Conservation (phyloP, 2,797 vertebrate genomes). For the Epinephelus coioides region DNA sequence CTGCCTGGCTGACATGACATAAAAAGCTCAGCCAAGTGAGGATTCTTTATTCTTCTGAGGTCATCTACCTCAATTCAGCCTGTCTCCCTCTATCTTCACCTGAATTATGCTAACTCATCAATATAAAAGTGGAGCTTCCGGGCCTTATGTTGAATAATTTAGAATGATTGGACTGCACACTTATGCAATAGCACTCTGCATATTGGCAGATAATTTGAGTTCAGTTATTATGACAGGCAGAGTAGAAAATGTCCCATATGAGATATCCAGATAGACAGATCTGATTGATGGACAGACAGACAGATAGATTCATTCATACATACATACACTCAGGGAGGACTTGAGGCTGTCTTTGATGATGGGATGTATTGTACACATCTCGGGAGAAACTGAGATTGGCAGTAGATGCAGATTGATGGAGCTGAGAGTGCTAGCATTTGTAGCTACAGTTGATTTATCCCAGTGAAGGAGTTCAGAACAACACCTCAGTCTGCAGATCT, state of each 20-base stretch:
- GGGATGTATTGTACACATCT: slow-evolving; percentile 7
- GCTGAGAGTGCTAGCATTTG: slow-evolving; percentile 35
- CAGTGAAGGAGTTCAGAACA: slow-evolving; percentile 58
- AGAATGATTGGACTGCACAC: slow-evolving; percentile 54
- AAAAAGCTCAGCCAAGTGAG: slow-evolving; percentile 56
- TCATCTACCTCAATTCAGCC: slow-evolving; percentile 23
- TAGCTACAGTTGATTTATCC: slow-evolving; percentile 50
- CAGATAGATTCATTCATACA: background rate
- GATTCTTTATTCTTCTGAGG: slow-evolving; percentile 21
- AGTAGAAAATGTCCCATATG: background rate
- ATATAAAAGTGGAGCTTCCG: slow-evolving; percentile 56
- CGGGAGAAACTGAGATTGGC: slow-evolving; percentile 40
- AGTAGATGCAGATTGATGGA: slow-evolving; percentile 46
- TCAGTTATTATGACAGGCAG: slow-evolving; percentile 35
- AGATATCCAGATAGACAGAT: background rate
- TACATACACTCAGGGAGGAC: background rate
- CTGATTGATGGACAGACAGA: background rate
- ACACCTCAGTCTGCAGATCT: slow-evolving; percentile 33
- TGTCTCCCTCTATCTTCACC: slow-evolving; percentile 22
- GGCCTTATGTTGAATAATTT: slow-evolving; percentile 67
- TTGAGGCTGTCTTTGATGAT: slow-evolving; percentile 7
- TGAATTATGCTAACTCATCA: slow-evolving; percentile 71
- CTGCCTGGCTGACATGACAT: slow-evolving; percentile 45
- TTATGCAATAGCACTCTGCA: slow-evolving; percentile 66
- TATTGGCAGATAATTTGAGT: slow-evolving; percentile 62